Conservation (phyloP, 2,113 vertebrate species). For the Pyxicephalus adspersus region DNA sequence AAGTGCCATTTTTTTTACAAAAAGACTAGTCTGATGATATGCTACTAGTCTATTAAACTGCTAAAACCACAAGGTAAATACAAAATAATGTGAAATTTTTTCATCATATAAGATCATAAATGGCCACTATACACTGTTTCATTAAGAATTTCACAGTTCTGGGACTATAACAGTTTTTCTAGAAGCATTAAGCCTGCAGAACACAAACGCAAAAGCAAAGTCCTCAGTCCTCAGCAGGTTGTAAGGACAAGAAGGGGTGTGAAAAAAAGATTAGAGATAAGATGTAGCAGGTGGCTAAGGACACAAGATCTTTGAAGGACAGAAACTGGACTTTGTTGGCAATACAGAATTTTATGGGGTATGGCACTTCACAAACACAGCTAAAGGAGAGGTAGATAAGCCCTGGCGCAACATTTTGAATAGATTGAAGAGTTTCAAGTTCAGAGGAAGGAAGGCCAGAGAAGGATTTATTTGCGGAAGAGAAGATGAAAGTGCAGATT, state of each 20-base stretch:
- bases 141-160: background rate
- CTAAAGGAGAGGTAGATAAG: constrained; percentile 4
- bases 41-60: too few species aligned
- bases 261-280: constrained; percentile 3
- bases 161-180: background rate
- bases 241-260: background rate
- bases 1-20: too few species aligned
- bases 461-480: constrained; percentile 32
- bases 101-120: too few species aligned
- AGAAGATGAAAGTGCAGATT: constrained; percentile 35
- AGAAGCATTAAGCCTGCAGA: background rate
- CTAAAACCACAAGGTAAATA: too few species aligned
- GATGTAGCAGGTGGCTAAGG: constrained; percentile 10
- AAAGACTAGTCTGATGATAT: too few species aligned
- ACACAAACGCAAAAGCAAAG: background rate
- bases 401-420: background rate
- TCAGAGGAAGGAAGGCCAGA: constrained; percentile 28
- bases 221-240: background rate
- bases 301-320: constrained; percentile 31
- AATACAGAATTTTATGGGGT: constrained; percentile 36
- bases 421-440: constrained; percentile 26
- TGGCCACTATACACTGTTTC: background rate
- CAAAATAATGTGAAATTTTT: too few species aligned
- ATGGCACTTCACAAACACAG: constrained; percentile 9
- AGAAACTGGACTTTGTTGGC: background rate